Percentiles rank a stretch among this genome's conserved stretches.
Evolutionary conservation across 2,797 vertebrate species (phyloP).

Genomic region (Buceros bicornis): DNA sequence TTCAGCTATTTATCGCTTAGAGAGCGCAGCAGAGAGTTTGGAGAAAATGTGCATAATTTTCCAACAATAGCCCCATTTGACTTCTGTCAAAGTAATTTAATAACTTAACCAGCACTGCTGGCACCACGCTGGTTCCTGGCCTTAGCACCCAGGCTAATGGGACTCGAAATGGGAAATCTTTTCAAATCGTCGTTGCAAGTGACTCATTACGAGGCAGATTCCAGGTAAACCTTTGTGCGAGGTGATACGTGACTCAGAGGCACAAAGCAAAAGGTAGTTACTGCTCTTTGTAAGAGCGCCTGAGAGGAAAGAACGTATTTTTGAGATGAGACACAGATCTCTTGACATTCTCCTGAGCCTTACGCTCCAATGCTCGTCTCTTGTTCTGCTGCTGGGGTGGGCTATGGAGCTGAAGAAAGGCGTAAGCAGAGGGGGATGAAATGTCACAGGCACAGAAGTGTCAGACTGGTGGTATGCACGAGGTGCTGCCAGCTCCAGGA

Average conservation of each 20-base stretch:
- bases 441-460: not conserved
- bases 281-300: not conserved
- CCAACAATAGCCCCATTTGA: constrained; percentile 66
- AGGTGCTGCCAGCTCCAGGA: not conserved
- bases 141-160: constrained; percentile 51
- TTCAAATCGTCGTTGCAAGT: constrained; percentile 28
- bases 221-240: constrained; percentile 56
- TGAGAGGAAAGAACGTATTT: constrained; percentile 25
- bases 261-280: not conserved
- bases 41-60: constrained; percentile 66
- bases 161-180: constrained; percentile 53
- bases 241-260: constrained; percentile 57
- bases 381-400: not conserved
- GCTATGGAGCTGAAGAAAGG: not conserved
- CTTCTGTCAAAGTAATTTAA: constrained; percentile 65
- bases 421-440: not conserved
- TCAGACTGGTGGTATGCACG: not conserved
- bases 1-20: constrained; percentile 58
- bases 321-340: not conserved
- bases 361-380: fast-evolving
- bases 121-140: constrained; percentile 48
- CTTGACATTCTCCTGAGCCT: not conserved
- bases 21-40: not conserved
- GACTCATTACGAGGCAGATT: constrained; percentile 66
- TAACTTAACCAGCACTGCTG: constrained; percentile 49